Percentiles rank a stretch among this genome's conserved stretches.
phyloP scores from a whole-genome alignment of 2,797 vertebrate genomes.

The Taenioides sp. region DNA sequence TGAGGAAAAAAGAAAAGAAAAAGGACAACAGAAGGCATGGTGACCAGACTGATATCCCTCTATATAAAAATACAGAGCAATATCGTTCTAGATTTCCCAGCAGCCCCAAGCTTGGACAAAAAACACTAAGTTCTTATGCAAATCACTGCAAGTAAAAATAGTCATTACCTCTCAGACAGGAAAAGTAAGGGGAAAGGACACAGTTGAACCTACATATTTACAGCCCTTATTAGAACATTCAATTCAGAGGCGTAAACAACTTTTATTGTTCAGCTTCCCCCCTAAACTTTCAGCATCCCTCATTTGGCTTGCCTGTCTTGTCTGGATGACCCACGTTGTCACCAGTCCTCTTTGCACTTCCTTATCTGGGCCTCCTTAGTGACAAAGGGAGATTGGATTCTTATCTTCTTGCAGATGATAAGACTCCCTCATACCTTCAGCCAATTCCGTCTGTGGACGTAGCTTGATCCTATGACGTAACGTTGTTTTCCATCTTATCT shows the following conservation, averaged over 20 bases:
- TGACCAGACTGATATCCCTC: no score
- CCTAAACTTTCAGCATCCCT: conserved; percentile 18
- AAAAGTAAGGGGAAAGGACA: neutral
- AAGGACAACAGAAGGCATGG: no score
- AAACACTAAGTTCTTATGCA: neutral
- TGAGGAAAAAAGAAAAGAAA: no score
- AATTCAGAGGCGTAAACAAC: neutral
- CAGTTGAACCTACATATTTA: neutral
- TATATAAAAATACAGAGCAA: no score
- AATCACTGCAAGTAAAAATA: neutral
- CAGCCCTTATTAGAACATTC: neutral
- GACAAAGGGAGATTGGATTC: conserved; percentile 44
- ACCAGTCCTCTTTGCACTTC: conserved; percentile 28
- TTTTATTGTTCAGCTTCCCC: conserved; percentile 11
- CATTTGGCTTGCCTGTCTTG: conserved; percentile 23
- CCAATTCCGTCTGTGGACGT: neutral
- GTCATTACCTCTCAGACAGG: neutral
- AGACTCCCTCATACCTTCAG: conserved; percentile 1
- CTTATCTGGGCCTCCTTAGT: conserved; percentile 37
- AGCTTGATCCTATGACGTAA: conserved; percentile 18
- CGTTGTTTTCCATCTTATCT: neutral
- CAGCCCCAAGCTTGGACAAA: neutral
- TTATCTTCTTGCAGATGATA: conserved; percentile 29
- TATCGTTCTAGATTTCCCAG: no score
- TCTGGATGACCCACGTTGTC: conserved; percentile 35